These are phyloP conservation scores for Riparia riparia DNA, from an alignment of 2,113 vertebrate genomes.

Conservation along the genomic window DNA sequence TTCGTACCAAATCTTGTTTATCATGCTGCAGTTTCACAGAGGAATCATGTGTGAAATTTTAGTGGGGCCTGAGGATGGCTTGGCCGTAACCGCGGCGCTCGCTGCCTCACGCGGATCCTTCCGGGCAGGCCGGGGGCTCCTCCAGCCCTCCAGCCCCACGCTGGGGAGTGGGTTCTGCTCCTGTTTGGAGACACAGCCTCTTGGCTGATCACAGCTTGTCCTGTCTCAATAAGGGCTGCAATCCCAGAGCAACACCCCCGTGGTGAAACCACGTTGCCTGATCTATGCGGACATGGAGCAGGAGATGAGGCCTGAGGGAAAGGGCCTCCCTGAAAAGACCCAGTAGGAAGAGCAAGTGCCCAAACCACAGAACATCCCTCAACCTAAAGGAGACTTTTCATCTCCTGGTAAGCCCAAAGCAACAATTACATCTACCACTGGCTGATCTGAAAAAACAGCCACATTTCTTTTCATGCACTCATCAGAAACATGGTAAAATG, in stretches of 20 bases:
- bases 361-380: background rate
- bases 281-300: rapidly evolving
- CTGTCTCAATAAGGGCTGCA: background rate
- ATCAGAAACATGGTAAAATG: background rate
- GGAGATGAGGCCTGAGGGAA: background rate
- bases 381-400: background rate
- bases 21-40: conserved; percentile 73
- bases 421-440: background rate
- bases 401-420: background rate
- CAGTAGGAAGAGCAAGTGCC: background rate
- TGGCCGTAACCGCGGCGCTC: background rate
- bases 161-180: background rate
- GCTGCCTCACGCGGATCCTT: rapidly evolving
- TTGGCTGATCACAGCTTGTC: background rate
- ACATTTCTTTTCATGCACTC: background rate
- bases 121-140: rapidly evolving
- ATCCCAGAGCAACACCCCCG: background rate
- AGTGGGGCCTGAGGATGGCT: background rate
- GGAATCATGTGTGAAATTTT: conserved; percentile 80
- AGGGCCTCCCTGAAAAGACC: background rate
- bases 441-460: background rate
- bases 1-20: conserved; percentile 76
- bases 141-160: background rate
- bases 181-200: background rate
- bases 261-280: background rate